Percentiles rank a stretch among this genome's conserved stretches.
Conservation (phyloP, 2,113 vertebrate genomes). For the Microcebus tavaratra region DNA sequence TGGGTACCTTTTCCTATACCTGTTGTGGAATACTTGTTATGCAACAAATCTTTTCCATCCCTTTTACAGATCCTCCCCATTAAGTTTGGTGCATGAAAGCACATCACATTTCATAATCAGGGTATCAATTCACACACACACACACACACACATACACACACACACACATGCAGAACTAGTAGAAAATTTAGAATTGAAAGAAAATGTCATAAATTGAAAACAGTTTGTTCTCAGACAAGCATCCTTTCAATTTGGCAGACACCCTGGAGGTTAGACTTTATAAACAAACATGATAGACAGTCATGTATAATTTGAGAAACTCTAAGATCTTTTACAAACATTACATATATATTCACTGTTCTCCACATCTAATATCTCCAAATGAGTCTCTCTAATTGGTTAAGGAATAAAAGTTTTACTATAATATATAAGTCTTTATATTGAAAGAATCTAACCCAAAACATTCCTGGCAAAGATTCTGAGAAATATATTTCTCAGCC, state of each 20-base stretch:
- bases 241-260: background rate
- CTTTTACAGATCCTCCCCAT: background rate
- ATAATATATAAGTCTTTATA: background rate
- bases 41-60: background rate
- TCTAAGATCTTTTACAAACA: background rate
- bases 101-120: background rate
- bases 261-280: background rate
- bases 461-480: background rate
- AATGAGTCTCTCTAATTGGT: background rate
- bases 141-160: background rate
- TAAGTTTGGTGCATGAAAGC: background rate
- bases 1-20: background rate
- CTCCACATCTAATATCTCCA: background rate
- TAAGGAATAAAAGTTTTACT: background rate
- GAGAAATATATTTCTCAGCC: background rate
- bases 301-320: background rate
- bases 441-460: background rate
- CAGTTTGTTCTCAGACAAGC: background rate
- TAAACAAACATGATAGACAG: background rate
- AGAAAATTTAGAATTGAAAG: background rate
- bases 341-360: background rate
- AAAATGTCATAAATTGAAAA: background rate
- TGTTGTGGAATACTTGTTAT: background rate
- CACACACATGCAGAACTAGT: background rate
- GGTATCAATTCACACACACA: background rate